Evolutionary conservation across 2,113 vertebrate species (phyloP).

Genomic region (Abramis brama): DNA sequence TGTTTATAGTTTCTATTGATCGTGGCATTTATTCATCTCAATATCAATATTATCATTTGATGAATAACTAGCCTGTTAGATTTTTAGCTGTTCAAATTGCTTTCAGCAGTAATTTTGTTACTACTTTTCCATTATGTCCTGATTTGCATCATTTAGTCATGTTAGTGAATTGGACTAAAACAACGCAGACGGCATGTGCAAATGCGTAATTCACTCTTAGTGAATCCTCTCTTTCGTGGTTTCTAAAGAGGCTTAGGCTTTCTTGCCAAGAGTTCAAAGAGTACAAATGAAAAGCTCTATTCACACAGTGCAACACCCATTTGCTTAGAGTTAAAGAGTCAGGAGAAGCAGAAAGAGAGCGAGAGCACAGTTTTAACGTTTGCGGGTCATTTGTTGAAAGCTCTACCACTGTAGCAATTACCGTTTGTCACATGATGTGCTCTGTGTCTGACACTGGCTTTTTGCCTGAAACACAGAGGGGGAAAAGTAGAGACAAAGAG

Average conservation of each 20-base stretch:
- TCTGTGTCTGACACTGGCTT: not conserved
- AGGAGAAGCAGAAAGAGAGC: not conserved
- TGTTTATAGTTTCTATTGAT: no score
- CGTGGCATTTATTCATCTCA: no score
- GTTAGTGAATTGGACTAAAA: not conserved
- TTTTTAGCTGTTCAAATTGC: no score
- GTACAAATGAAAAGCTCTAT: conserved; percentile 9
- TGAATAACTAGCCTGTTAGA: no score
- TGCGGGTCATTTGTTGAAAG: conserved; percentile 59
- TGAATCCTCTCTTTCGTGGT: conserved; percentile 69
- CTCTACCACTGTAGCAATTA: conserved; percentile 67
- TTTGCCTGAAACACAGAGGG: not conserved
- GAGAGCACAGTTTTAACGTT: conserved; percentile 1
- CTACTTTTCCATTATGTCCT: no score
- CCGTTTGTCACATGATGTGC: conserved; percentile 57
- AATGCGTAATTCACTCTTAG: not conserved
- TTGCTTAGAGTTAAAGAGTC: conserved; percentile 20
- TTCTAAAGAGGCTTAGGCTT: conserved; percentile 82
- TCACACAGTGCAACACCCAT: conserved; percentile 4
- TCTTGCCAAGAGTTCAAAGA: conserved; percentile 34
- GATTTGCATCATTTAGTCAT: not conserved
- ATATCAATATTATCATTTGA: no score
- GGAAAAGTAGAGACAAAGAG: not conserved
- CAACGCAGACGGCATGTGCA: not conserved
- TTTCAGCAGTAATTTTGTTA: no score